These are phyloP conservation scores for Myoxocephalus aenaeus DNA, from an alignment of 2,797 vertebrate species.

Conservation along the genomic window DNA sequence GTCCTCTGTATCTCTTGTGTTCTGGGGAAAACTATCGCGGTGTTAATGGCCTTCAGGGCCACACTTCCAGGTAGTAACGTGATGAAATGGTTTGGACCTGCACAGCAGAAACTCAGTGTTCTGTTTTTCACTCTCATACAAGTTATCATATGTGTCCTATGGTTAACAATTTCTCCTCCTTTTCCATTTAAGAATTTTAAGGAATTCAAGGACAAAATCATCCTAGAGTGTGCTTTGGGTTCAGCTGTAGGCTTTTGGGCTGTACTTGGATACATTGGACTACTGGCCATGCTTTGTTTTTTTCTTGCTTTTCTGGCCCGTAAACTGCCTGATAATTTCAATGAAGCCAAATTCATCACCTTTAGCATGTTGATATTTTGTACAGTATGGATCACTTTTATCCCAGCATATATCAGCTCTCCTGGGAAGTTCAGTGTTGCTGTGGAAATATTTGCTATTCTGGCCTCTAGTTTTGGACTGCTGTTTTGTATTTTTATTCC, in stretches of 20 bases:
- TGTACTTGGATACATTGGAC: slow-evolving; percentile 79
- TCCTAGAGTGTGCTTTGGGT: slow-evolving; percentile 28
- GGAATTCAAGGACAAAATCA: slow-evolving; percentile 12
- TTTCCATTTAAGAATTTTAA: slow-evolving; percentile 43
- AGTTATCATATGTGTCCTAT: slow-evolving; percentile 24
- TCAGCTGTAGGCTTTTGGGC: slow-evolving; percentile 73
- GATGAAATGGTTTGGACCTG: slow-evolving; percentile 83
- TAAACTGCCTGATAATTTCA: slow-evolving; percentile 80
- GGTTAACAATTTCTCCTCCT: slow-evolving; percentile 53
- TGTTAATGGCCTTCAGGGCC: slow-evolving; percentile 31
- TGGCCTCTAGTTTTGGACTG: slow-evolving; percentile 79
- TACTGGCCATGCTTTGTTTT: slow-evolving; percentile 77
- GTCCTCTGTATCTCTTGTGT: slow-evolving; percentile 79
- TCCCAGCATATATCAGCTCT: slow-evolving; percentile 80
- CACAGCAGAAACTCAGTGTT: slow-evolving; percentile 76
- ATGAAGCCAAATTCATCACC: slow-evolving; percentile 81
- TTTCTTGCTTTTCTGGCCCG: slow-evolving; percentile 76
- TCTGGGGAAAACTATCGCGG: slow-evolving; percentile 35
- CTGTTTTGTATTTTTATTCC: slow-evolving; percentile 81
- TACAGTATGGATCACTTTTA: slow-evolving; percentile 80
- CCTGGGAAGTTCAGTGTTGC: slow-evolving; percentile 83
- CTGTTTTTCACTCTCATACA: slow-evolving; percentile 53
- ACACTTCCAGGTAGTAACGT: slow-evolving; percentile 76
- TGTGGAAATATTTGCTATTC: slow-evolving; percentile 83
- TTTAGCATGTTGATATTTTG: slow-evolving; percentile 83